Conservation (phyloP, 2,888 invertebrate genomes). For the Archips crataeganus region DNA sequence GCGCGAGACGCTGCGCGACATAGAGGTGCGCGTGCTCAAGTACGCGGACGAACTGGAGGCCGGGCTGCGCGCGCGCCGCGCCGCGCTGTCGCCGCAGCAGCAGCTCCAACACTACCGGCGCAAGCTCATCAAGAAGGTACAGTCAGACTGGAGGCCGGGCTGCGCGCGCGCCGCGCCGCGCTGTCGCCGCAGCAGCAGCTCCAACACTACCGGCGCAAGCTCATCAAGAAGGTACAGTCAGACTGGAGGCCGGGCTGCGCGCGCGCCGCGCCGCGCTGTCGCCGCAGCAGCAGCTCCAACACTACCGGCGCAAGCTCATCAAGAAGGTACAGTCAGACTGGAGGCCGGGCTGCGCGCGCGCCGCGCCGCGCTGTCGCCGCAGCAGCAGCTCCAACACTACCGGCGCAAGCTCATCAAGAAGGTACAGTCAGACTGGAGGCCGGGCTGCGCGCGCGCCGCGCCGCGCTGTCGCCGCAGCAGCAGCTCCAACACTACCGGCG, state of each 20-base stretch:
- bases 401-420: slow-evolving; percentile 94
- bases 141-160: slow-evolving; percentile 96
- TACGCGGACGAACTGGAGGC: slow-evolving; percentile 98
- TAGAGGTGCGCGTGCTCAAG: slow-evolving; percentile 97
- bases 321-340: slow-evolving; percentile 94
- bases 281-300: slow-evolving; percentile 93
- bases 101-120: slow-evolving; percentile 96
- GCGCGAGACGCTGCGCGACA: slow-evolving; percentile 93
- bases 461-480: slow-evolving; percentile 91
- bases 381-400: slow-evolving; percentile 96
- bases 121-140: slow-evolving; percentile 94
- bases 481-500: slow-evolving; percentile 96
- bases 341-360: slow-evolving; percentile 93
- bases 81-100: slow-evolving; percentile 91
- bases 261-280: slow-evolving; percentile 90
- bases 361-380: slow-evolving; percentile 90
- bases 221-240: slow-evolving; percentile 94
- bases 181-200: slow-evolving; percentile 94
- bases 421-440: slow-evolving; percentile 95
- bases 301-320: slow-evolving; percentile 95
- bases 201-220: slow-evolving; percentile 95
- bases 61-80: slow-evolving; percentile 90
- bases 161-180: slow-evolving; percentile 89
- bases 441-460: slow-evolving; percentile 90
- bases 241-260: slow-evolving; percentile 94